Base-by-base conservation (phyloP, 2,888 invertebrate species). In the Lathronympha strigana region DNA sequence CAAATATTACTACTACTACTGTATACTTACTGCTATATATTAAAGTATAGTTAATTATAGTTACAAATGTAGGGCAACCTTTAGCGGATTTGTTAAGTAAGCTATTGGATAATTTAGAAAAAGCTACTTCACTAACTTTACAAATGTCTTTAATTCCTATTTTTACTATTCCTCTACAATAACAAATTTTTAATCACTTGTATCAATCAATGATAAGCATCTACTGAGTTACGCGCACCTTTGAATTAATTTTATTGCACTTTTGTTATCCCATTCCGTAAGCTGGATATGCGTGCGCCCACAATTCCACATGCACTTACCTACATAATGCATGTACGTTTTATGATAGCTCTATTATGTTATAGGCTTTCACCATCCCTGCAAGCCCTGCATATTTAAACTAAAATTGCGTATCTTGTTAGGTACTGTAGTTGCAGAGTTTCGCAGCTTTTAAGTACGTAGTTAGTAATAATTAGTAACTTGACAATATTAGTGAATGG, bases 251-350 rank as follows among this genome's bases (percentile, higher is more conserved):
- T 75, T 74, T 73, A 76, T 73, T 74, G 67, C 69, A 58, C 71
- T 68, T 72, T 74, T 73, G 74, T 73, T 69, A 73, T 72, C 72
- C 72, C 72, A 76, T 79, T 77, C 71, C 72, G 76, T 66, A 76
- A 55, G 49, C 61, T 54, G 68, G 69, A 63, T 57, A 45, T 63
- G 68, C 66, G 67, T 62, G 67, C 66, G 66, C 60, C 57, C 64
- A 63, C 68, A 63, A 58, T 43, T 61, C 57, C 64, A 63, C 68
- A 63, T 61, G 57, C 57, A 31, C 57, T 19, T 45, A 45, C 67
- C 58, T 57, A 54, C 61, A 67, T 71, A 67, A 61, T 62, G 54
- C 47, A 60, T 50, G 36, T 19, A 67, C 63, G 63, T 61, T 54
- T 71, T 67, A 69, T 70, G 70, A 33, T 55, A 40, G 64, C 64